Percentiles rank a stretch among this genome's conserved stretches.
Evolutionary conservation across 1,140 invertebrate species (phyloP).

Genomic region (Lasaia peninsularis): DNA sequence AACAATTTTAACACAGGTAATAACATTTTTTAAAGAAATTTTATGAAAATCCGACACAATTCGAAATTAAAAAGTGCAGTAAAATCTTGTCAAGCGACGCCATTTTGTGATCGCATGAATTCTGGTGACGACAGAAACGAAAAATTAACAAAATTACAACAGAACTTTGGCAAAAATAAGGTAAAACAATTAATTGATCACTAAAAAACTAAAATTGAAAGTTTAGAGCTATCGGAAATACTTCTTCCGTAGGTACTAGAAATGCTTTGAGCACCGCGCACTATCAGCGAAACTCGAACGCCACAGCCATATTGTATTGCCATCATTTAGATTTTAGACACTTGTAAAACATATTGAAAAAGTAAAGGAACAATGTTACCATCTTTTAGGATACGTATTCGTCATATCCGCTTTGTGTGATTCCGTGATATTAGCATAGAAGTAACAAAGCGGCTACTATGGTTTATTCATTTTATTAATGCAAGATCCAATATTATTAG

Average conservation of each 20-base stretch:
- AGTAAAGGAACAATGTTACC: no score
- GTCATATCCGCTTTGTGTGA: constrained; percentile 36
- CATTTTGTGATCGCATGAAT: constrained; percentile 77
- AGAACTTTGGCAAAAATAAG: constrained; percentile 51
- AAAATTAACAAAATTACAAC: constrained; percentile 59
- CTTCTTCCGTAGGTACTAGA: constrained; percentile 59
- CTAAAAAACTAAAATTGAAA: constrained; percentile 72
- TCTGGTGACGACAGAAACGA: constrained; percentile 74
- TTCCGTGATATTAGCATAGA: no score
- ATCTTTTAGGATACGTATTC: constrained; percentile 9
- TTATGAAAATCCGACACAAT: constrained; percentile 53
- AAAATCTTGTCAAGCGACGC: constrained; percentile 76
- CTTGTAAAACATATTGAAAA: no score
- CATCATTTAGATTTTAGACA: constrained; percentile 42
- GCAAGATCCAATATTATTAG: no score
- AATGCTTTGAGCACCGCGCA: constrained; percentile 67
- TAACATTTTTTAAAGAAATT: constrained; percentile 47
- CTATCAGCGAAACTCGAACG: constrained; percentile 72
- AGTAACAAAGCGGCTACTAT: no score
- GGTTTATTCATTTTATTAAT: no score
- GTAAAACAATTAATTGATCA: constrained; percentile 56
- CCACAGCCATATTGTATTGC: constrained; percentile 71
- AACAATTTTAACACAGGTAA: constrained; percentile 36
- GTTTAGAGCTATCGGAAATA: constrained; percentile 64
- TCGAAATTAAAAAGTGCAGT: constrained; percentile 68